These are phyloP conservation scores for Antheraea pernyi DNA, from an alignment of 1,140 invertebrate species.

Conservation along the genomic window DNA sequence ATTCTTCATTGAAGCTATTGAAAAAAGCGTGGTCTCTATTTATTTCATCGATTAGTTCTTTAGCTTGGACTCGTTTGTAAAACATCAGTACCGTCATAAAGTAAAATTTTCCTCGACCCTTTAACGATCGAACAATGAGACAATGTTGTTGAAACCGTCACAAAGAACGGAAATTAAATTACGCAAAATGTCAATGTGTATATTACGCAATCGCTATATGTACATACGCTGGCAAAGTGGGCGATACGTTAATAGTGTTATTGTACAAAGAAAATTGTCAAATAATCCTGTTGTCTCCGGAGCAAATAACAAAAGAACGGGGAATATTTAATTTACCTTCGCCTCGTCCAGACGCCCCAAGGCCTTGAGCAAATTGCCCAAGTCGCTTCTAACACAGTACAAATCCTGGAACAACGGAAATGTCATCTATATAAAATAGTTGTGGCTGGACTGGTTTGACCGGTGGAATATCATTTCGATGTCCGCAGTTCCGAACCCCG, in stretches of 20 bases:
- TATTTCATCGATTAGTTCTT: too few relatives aligned
- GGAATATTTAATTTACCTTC: conserved; percentile 89
- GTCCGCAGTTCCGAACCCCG: too few relatives aligned
- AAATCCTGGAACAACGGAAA: conserved; percentile 91
- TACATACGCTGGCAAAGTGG: conserved; percentile 60
- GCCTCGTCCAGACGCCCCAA: conserved; percentile 99
- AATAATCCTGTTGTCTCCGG: conserved; percentile 69
- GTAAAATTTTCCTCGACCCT: conserved; percentile 6
- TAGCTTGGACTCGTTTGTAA: too few relatives aligned
- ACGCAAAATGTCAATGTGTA: conserved; percentile 24
- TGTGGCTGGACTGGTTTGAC: too few relatives aligned
- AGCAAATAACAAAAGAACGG: conserved; percentile 55
- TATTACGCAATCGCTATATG: conserved; percentile 58
- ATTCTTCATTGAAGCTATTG: too few relatives aligned
- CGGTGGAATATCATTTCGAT: too few relatives aligned
- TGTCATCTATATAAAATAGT: background rate
- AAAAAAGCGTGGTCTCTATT: too few relatives aligned
- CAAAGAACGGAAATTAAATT: conserved; percentile 42
- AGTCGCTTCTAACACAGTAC: conserved; percentile 99
- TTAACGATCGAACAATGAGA: conserved; percentile 16
- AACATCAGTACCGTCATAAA: too few relatives aligned
- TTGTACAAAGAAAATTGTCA: conserved; percentile 50
- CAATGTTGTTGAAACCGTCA: conserved; percentile 59
- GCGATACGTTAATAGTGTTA: conserved; percentile 65
- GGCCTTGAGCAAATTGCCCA: conserved; percentile 99